Evolutionary conservation across 2,888 invertebrate species (phyloP).

Genomic region (Pristionchus fissidentatus): DNA sequence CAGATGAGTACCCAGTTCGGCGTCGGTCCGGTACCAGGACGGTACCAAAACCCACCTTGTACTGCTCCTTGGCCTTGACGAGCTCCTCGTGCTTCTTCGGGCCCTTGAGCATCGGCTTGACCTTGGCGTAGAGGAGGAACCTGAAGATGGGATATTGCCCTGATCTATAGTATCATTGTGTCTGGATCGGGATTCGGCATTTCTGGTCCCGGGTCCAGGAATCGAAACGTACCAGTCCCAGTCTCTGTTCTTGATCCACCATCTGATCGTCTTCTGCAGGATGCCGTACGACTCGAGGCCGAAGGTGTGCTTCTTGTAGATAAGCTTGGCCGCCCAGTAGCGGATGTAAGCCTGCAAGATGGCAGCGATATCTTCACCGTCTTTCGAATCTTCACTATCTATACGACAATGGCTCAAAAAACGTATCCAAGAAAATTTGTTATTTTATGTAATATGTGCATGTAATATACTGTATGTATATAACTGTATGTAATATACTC

Average conservation of each 20-base stretch:
- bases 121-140: conserved; percentile 70
- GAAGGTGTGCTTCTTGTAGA: conserved; percentile 60
- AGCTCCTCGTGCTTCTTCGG: conserved; percentile 74
- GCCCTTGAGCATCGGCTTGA: conserved; percentile 72
- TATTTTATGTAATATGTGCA: no score
- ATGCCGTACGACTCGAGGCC: conserved; percentile 67
- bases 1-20: conserved; percentile 78
- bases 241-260: conserved; percentile 72
- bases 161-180: not conserved
- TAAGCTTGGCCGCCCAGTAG: conserved; percentile 59
- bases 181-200: not conserved
- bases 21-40: conserved; percentile 81
- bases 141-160: not conserved
- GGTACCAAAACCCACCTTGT: conserved; percentile 52
- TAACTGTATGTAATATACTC: no score
- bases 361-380: no score
- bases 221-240: conserved; percentile 82
- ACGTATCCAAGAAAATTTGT: no score
- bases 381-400: no score
- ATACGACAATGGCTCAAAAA: no score
- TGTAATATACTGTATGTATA: no score
- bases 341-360: conserved; percentile 62
- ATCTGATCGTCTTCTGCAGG: conserved; percentile 72
- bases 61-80: conserved; percentile 67
- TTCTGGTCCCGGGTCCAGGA: not conserved